phyloP scores from a whole-genome alignment of 2,888 invertebrate genomes.

The Drosophila leonis region DNA sequence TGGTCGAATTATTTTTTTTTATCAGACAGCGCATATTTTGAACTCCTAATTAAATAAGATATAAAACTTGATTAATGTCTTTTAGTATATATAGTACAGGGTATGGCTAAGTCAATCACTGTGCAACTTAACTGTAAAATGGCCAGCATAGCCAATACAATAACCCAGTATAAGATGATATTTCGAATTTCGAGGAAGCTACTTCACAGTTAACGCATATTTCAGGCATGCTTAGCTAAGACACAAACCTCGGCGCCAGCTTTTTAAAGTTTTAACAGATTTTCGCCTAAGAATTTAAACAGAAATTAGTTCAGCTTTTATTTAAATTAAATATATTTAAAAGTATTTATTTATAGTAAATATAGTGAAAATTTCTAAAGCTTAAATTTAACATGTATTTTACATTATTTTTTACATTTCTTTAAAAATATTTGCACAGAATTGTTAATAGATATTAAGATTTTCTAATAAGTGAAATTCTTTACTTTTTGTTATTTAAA shows the following conservation, averaged over 20 bases:
- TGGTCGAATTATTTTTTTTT: neutral
- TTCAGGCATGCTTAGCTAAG: conserved; percentile 1
- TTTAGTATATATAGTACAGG: neutral
- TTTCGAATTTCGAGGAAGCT: neutral
- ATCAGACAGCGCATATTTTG: no score
- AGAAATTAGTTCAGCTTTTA: neutral
- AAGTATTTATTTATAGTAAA: no score
- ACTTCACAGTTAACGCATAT: conserved; percentile 6
- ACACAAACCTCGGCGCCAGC: conserved; percentile 10
- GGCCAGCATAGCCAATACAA: neutral
- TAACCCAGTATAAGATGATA: conserved; percentile 6
- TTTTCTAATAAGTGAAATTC: no score
- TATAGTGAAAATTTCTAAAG: no score
- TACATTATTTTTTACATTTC: no score
- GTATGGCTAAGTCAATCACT: neutral
- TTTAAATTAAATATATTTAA: neutral
- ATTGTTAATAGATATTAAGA: no score
- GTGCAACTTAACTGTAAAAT: neutral
- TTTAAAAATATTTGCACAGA: no score
- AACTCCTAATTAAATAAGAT: neutral
- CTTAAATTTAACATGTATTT: no score
- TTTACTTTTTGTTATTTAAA: no score
- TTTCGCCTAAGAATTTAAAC: neutral
- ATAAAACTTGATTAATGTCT: no score
- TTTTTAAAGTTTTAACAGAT: neutral